Base-by-base conservation (phyloP, 30 jellyfish, hydroid and myxozoan genomes). In the Calvadosia cruxmelitensis region DNA sequence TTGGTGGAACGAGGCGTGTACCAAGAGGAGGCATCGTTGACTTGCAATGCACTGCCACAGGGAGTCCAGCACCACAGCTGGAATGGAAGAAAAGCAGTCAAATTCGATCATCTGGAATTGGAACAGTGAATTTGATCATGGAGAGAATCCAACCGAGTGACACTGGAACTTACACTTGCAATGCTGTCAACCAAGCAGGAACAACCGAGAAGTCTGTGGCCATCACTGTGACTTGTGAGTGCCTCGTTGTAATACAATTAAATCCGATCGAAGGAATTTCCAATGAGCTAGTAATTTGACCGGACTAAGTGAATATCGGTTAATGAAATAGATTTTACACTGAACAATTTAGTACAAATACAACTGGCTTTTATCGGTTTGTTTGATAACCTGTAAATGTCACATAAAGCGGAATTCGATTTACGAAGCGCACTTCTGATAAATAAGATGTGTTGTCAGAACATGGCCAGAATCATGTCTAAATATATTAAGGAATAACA, bases 221-320 rank as follows among this genome's bases (percentile, higher is more conserved):
- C 49, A 63, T 78, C 33, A 72, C 73, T 3, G 82, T 78, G 26
- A 78, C 35, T 27, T 78, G 91, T 78, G 63, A 78, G 91, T 78
- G 29, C 10, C 26, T 31, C 20, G 36, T 32, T 33, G 36, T 49
- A 33, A 57, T 31, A 57, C n/a, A n/a, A n/a, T n/a, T n/a, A n/a
- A n/a, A n/a, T n/a, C n/a, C n/a, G n/a, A n/a, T n/a, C n/a, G n/a
- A n/a, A n/a, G n/a, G n/a, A n/a, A n/a, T n/a, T n/a, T n/a, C n/a
- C n/a, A n/a, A n/a, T n/a, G n/a, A n/a, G n/a, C n/a, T n/a, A n/a
- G n/a, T n/a, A n/a, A n/a, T n/a, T n/a, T n/a, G n/a, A n/a, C n/a
- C n/a, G n/a, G n/a, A n/a, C n/a, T n/a, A n/a, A n/a, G n/a, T n/a
- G n/a, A n/a, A n/a, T n/a, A n/a, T n/a, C n/a, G n/a, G n/a, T n/a